Evolutionary conservation across 92 coral and sea anemone genomes (phyloP), one percentile per base, ranked within the genome.

Genomic region (Meandrina meandrites): DNA sequence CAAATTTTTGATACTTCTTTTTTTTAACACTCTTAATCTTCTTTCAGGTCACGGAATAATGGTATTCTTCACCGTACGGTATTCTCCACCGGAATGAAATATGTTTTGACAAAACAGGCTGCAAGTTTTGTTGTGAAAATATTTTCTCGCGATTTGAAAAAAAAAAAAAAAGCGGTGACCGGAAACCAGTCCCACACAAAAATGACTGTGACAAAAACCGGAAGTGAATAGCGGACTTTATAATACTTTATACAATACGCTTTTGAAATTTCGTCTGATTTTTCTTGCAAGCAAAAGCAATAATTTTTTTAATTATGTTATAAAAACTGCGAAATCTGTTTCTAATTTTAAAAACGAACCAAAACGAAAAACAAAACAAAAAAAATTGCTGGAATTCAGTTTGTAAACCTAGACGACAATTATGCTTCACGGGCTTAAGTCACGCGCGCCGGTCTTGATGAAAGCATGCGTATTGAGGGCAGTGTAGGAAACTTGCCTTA

Each of bases 391-490:
- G 76, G 76, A 19, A 81, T 81, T 81, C 8, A 27, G 35, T 60
- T 48, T 70, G 86, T 30, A 24, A 16, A 36, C 51, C 53, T 36
- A 53, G 57, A 22, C n/a, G n/a, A 72, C 70, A 73, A 74, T 15
- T n/a, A n/a, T n/a, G n/a, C n/a, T n/a, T n/a, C n/a, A n/a, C n/a
- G n/a, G n/a, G 7, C 5, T 22, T n/a, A n/a, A n/a, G 27, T 30
- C 64, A 7, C 75, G 50, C 14, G 71, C 34, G 64, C 16, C 14
- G 19, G 36, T 1, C 15, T 64, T 48, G 32, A 56, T 48, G 22
- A 30, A 84, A 84, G 87, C 87, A 84, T 84, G 87, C 87, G 87
- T 84, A 73, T 56, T 8, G 28, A 36, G 58, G 35, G 73, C 17
- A 17, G n/a, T 16, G 35, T 8, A 18, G 21, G 4, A n/a, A 60